These are phyloP conservation scores for Camelus dromedarius DNA, from an alignment of 2,113 vertebrate species.

Conservation along the genomic window DNA sequence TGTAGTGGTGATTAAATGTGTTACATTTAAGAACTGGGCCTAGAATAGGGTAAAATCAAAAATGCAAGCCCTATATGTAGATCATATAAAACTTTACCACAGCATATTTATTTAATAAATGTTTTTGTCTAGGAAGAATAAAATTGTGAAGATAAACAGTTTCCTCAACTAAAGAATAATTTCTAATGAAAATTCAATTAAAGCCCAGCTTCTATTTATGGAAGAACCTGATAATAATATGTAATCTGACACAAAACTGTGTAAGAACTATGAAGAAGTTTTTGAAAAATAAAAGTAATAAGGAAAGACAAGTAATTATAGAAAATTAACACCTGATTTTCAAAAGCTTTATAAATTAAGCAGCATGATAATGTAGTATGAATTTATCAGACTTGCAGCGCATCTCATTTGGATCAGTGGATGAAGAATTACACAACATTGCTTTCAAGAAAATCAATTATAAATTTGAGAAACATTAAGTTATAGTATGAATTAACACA, in stretches of 20 bases:
- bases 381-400: not conserved
- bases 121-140: not conserved
- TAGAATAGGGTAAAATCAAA: not conserved
- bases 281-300: not conserved
- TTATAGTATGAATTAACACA: not conserved
- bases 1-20: not conserved
- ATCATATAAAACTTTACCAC: not conserved
- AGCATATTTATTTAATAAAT: not conserved
- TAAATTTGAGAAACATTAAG: not conserved
- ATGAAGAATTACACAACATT: not conserved
- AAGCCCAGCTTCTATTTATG: not conserved
- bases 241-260: not conserved
- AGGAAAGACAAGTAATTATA: not conserved
- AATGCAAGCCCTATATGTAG: not conserved
- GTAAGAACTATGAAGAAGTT: not conserved
- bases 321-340: not conserved
- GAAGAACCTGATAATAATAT: not conserved
- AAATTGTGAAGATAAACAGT: not conserved
- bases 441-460: not conserved
- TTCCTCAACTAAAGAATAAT: not conserved
- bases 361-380: not conserved
- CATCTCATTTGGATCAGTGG: not conserved
- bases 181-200: not conserved
- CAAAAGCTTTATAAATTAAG: not conserved
- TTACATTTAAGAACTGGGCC: not conserved